Conservation (phyloP, 2,797 vertebrate species). For the Manis javanica region DNA sequence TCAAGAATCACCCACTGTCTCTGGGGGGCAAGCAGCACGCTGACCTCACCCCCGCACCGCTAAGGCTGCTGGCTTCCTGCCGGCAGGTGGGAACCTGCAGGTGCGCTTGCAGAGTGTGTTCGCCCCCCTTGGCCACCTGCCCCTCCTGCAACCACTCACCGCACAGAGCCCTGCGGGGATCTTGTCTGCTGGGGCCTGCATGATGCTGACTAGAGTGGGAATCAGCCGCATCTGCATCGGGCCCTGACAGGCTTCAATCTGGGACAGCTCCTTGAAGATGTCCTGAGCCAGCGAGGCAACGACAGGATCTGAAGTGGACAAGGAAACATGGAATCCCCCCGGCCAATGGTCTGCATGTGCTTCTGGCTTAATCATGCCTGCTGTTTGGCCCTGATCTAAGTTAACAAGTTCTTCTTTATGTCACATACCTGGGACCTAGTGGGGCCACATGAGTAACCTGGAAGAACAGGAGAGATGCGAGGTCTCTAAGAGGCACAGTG, state of each 20-base stretch:
- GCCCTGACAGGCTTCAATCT: slow-evolving; percentile 97
- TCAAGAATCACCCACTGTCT: background rate
- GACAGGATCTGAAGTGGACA: slow-evolving; percentile 93
- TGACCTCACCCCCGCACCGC: background rate
- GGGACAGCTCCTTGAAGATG: slow-evolving; percentile 98
- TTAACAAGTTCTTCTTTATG: background rate
- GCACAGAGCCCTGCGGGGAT: slow-evolving; percentile 97
- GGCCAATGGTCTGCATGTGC: background rate
- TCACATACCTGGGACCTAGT: background rate
- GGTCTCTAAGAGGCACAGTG: background rate
- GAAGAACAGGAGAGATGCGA: background rate
- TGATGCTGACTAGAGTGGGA: slow-evolving; percentile 98
- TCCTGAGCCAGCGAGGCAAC: slow-evolving; percentile 98
- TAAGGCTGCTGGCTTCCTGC: background rate
- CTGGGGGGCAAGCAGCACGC: background rate
- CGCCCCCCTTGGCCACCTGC: background rate
- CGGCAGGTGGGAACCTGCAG: background rate
- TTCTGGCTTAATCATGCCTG: background rate
- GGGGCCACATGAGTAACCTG: background rate
- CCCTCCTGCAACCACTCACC: slow-evolving; percentile 86
- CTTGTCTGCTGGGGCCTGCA: slow-evolving; percentile 98
- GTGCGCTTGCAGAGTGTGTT: background rate
- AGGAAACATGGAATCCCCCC: slow-evolving; percentile 28
- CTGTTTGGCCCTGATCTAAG: background rate
- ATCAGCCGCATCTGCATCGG: slow-evolving; percentile 99